Evolutionary conservation across 2,888 invertebrate species (phyloP).

Genomic region (Neoascia interrupta): DNA sequence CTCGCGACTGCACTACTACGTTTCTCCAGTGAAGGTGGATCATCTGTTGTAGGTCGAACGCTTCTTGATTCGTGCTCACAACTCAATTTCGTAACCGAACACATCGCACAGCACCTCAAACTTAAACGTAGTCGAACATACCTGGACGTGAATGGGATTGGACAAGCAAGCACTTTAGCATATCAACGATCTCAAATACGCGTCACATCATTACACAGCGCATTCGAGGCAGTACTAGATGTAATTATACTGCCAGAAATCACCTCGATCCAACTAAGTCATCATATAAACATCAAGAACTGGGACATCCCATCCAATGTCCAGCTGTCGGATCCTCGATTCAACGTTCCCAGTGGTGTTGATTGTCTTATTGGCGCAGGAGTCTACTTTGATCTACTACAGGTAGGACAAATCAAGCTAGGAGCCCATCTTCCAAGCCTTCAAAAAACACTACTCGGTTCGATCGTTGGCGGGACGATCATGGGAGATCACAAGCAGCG

Average conservation of each 20-base stretch:
- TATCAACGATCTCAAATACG: constrained; percentile 16
- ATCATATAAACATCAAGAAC: constrained; percentile 17
- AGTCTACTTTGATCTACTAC: constrained; percentile 50
- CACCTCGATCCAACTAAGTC: constrained; percentile 23
- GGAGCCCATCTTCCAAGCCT: constrained; percentile 47
- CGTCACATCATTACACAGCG: constrained; percentile 5
- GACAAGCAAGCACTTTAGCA: constrained; percentile 20
- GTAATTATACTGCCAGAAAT: constrained; percentile 27
- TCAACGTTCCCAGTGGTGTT: constrained; percentile 25
- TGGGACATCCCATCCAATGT: constrained; percentile 56
- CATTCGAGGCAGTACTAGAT: constrained; percentile 21
- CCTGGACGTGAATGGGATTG: constrained; percentile 5
- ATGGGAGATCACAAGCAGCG: neutral
- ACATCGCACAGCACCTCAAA: neutral
- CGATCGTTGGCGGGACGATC: constrained; percentile 52
- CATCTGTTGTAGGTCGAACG: neutral
- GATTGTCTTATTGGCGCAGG: constrained; percentile 51
- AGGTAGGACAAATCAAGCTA: constrained; percentile 46
- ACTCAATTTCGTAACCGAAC: constrained; percentile 35
- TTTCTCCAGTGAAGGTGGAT: neutral
- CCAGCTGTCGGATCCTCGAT: constrained; percentile 47
- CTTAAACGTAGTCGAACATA: neutral
- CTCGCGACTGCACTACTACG: neutral
- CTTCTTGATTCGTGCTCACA: neutral
- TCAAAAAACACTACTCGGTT: constrained; percentile 65